These are phyloP conservation scores for Lepetodrilus schrolli DNA, from an alignment of 2,888 invertebrate genomes.

Conservation along the genomic window DNA sequence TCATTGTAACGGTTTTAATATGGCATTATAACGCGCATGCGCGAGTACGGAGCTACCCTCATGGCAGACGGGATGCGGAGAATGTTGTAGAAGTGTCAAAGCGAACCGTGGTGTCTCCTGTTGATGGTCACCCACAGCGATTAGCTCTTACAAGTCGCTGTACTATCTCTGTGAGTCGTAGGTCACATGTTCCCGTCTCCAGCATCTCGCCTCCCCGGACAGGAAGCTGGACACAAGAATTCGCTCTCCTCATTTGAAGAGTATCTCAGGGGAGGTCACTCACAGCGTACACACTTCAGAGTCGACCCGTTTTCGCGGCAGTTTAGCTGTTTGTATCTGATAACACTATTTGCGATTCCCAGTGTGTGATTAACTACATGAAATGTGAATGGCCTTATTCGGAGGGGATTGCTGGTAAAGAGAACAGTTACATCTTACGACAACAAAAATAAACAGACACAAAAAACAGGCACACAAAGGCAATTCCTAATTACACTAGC, in stretches of 20 bases:
- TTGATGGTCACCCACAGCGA: background rate
- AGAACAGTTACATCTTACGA: too few species aligned
- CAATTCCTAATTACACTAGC: too few species aligned
- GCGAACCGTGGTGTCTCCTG: slow-evolving; percentile 5
- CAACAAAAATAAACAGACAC: too few species aligned
- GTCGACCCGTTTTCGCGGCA: background rate
- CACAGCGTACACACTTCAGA: background rate
- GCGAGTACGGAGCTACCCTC: background rate
- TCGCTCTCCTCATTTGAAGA: background rate
- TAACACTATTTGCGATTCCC: slow-evolving; percentile 15
- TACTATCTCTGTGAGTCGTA: background rate
- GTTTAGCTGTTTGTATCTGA: background rate
- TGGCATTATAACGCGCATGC: too few species aligned
- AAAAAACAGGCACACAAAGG: too few species aligned
- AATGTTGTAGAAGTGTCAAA: background rate
- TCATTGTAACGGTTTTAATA: too few species aligned
- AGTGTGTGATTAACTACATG: slow-evolving; percentile 11
- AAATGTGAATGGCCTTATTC: slow-evolving; percentile 13
- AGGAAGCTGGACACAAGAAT: background rate
- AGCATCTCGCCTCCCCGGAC: slow-evolving; percentile 1
- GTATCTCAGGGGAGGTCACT: slow-evolving; percentile 21
- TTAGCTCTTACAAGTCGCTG: background rate
- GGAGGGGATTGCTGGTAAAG: too few species aligned
- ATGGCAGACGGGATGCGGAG: background rate
- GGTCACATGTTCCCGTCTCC: background rate